Base-by-base conservation (phyloP, 2,113 vertebrate genomes). In the Phoenicopterus ruber region DNA sequence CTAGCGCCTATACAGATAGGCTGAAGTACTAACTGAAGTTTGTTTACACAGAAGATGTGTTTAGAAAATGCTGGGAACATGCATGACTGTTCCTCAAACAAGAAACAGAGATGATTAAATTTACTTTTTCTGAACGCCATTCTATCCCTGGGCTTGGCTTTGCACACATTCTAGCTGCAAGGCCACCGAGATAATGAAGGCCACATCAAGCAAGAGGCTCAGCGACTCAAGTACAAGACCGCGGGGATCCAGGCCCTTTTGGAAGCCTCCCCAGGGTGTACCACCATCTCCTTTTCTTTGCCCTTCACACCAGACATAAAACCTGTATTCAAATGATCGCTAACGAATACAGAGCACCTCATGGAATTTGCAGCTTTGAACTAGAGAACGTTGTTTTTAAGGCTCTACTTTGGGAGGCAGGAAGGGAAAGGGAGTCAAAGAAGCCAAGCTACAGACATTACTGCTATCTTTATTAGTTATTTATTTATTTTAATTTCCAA, bases 301-400 rank as follows among this genome's bases (percentile, higher is more conserved):
- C 32, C 59, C 28, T 83, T 85, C 13, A 2, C 72, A 29, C 8
- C 66, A 67, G 24, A 19, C 11, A 3, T 3, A 65, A 79, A 94
- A 82, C 18, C 62, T 52, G 5, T 5, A 8, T 49, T 52, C 29
- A 58, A 22, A 3, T 2, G 5, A 19, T 13, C 52, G 6, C n/a
- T 13, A 4, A 49, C 17, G 52, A 61, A 50, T 2, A 11, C 57
- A 38, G 44, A 61, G 57, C n/a, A n/a, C 31, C 52, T 34, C 31
- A 1, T 8, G 47, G 80, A 63, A 44, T 20, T 1, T 57, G 40
- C 42, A 62, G 46, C 46, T 67, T 63, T 13, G 2, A 81, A 6
- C 10, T 4, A 16, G 19, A 46, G 13, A 1, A 15, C 0, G 0
- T 13, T 66, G 59, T 2, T 67, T 77, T 46, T 47, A 61, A 21